Conservation (phyloP, 2,888 invertebrate genomes). For the Lithophane ornitopus region DNA sequence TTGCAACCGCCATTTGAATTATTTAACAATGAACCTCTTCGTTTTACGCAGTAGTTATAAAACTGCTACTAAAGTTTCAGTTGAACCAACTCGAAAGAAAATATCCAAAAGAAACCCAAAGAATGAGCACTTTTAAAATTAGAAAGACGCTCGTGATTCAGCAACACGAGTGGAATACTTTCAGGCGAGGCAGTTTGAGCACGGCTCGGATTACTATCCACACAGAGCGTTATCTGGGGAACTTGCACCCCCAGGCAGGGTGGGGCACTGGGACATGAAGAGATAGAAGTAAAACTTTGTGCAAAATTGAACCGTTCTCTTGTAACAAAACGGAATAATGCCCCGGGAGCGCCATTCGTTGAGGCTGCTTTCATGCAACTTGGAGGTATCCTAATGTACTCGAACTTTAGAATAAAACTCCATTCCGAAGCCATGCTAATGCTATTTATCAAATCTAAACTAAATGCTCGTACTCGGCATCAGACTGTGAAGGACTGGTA, state of each 20-base stretch:
- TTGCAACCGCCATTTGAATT: not conserved
- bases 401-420: not conserved
- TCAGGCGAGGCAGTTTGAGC: conserved; percentile 45
- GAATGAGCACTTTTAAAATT: conserved; percentile 54
- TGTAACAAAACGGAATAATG: not conserved
- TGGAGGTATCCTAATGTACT: not conserved
- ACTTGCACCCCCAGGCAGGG: conserved; percentile 55
- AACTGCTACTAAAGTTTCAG: not conserved
- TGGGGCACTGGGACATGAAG: not conserved
- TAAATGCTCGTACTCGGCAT: not conserved
- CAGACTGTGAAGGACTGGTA: not conserved
- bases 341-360: not conserved
- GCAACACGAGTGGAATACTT: conserved; percentile 54
- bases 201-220: conserved; percentile 60
- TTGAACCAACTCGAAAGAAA: conserved; percentile 3
- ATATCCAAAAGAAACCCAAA: conserved; percentile 21
- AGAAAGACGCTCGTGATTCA: conserved; percentile 24
- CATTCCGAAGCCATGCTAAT: not conserved
- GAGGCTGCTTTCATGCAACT: not conserved
- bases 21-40: not conserved
- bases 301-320: not conserved
- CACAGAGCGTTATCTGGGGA: conserved; percentile 62
- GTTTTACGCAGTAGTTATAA: not conserved
- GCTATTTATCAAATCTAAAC: not conserved
- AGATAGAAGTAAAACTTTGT: conserved; percentile 33